Conservation (phyloP, 1,140 invertebrate species). For the Panulirus ornatus region DNA sequence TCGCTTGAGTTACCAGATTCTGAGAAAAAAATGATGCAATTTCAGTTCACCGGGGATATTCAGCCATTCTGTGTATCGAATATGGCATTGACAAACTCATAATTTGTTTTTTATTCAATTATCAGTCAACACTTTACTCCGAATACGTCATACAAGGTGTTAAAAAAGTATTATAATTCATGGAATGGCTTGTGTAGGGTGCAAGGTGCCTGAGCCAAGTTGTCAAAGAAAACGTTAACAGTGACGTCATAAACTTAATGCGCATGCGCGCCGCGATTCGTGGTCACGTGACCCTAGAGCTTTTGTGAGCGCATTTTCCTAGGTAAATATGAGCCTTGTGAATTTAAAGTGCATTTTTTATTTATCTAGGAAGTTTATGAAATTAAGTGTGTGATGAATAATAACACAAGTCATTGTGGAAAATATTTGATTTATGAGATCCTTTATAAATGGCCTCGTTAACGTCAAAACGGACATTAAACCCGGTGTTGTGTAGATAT, state of each 20-base stretch:
- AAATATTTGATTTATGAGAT: neutral
- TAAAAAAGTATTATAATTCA: neutral
- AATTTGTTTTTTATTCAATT: too few relatives aligned
- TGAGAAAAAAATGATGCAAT: too few relatives aligned
- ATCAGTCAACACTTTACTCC: neutral
- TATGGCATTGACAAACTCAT: too few relatives aligned
- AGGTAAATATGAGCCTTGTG: constrained; percentile 64
- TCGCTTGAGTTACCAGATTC: too few relatives aligned
- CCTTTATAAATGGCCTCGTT: neutral
- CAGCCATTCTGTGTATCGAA: too few relatives aligned
- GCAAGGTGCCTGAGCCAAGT: neutral
- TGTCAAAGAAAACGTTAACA: constrained; percentile 69
- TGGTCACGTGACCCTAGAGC: constrained; percentile 74
- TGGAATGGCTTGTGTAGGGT: neutral
- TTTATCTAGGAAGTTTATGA: neutral
- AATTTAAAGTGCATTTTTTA: constrained; percentile 56
- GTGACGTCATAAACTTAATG: constrained; percentile 59
- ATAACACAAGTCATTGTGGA: neutral
- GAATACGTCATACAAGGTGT: neutral
- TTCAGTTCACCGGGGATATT: too few relatives aligned
- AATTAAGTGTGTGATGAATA: neutral
- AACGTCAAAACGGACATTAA: constrained; percentile 33
- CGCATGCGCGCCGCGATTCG: constrained; percentile 59
- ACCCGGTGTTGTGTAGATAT: constrained; percentile 62
- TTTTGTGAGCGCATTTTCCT: constrained; percentile 74